A percentile compares a stretch with the other conserved stretches of the same genome.
These are phyloP conservation scores for Orchestia grillus DNA, from an alignment of 1,140 invertebrate genomes.

Conservation along the genomic window DNA sequence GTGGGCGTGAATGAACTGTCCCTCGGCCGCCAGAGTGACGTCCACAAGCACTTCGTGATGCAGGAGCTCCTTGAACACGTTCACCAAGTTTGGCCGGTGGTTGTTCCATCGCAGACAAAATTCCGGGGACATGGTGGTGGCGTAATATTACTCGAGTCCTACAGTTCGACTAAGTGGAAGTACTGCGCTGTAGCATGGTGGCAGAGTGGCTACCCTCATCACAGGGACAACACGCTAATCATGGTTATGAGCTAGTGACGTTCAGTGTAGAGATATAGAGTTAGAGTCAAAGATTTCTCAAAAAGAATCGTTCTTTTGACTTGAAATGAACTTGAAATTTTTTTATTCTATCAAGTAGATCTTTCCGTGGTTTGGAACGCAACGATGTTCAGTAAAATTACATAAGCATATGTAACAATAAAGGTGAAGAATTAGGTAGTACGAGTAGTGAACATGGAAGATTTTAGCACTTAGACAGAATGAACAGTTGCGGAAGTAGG, in stretches of 20 bases:
- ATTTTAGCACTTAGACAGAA: background rate
- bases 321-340: background rate
- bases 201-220: background rate
- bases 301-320: background rate
- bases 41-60: slow-evolving; percentile 87
- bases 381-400: background rate
- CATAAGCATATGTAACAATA: background rate
- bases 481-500: background rate
- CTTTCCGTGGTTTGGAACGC: background rate
- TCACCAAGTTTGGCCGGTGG: slow-evolving; percentile 89
- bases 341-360: background rate
- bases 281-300: background rate
- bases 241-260: background rate
- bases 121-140: slow-evolving; percentile 70
- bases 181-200: background rate
- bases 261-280: background rate
- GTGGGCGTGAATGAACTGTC: slow-evolving; percentile 85
- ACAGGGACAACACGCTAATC: background rate
- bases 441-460: background rate
- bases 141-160: background rate
- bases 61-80: slow-evolving; percentile 84
- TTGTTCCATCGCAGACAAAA: slow-evolving; percentile 91
- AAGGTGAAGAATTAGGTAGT: background rate
- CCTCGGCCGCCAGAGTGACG: slow-evolving; percentile 88
- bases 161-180: background rate